These are phyloP conservation scores for Achlya flavicornis DNA, from an alignment of 2,888 invertebrate species.

Conservation along the genomic window DNA sequence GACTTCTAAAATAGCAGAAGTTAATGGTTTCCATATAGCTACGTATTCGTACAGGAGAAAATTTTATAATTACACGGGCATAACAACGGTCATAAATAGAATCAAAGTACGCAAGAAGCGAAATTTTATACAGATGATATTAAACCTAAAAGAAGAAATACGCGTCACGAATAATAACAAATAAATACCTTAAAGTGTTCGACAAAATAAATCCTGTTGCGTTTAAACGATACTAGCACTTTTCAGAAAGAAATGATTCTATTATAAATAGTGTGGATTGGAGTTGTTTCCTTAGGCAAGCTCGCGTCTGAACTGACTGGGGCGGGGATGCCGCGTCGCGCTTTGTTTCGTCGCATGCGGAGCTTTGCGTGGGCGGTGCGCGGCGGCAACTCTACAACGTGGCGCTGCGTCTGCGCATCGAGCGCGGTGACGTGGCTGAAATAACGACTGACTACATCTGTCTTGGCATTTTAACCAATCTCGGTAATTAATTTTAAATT, in stretches of 20 bases:
- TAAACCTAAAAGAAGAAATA: constrained; percentile 10
- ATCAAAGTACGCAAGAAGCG: neutral
- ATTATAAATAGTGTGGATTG: constrained; percentile 24
- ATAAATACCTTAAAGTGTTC: constrained; percentile 46
- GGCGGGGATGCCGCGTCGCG: constrained; percentile 49
- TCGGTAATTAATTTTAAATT: constrained; percentile 60
- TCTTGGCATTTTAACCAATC: constrained; percentile 68
- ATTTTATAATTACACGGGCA: neutral
- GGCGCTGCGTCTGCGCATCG: constrained; percentile 55
- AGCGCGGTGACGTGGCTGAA: constrained; percentile 54
- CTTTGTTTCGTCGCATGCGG: constrained; percentile 62
- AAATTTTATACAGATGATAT: neutral
- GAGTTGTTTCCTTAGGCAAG: constrained; percentile 67
- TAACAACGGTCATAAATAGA: constrained; percentile 8
- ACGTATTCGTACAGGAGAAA: neutral
- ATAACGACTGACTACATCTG: constrained; percentile 57
- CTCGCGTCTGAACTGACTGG: constrained; percentile 71
- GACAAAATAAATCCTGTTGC: constrained; percentile 31
- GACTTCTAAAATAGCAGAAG: neutral
- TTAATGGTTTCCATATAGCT: neutral
- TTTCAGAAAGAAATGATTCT: constrained; percentile 11
- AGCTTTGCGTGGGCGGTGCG: constrained; percentile 68
- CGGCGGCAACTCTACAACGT: constrained; percentile 34
- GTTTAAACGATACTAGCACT: constrained; percentile 24
- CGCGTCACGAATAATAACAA: constrained; percentile 13